Conservation (phyloP, 2,113 vertebrate species). For the Rhineura floridana region DNA sequence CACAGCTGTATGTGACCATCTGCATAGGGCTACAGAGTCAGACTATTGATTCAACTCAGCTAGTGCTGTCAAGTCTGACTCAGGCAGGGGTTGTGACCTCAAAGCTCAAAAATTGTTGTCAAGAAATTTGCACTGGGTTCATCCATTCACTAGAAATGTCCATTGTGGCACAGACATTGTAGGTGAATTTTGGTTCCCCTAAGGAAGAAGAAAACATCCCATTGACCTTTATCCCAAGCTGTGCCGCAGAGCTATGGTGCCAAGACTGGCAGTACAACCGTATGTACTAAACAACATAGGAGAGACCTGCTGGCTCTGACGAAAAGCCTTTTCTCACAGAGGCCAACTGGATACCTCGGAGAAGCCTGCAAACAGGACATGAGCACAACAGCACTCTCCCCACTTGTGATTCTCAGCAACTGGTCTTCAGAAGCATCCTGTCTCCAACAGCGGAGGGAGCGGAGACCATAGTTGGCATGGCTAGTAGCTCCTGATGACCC, state of each 20-base stretch:
- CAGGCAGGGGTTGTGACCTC: neutral
- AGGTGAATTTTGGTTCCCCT: too few relatives aligned
- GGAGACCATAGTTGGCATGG: too few relatives aligned
- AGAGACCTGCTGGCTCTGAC: too few relatives aligned
- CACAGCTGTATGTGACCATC: neutral
- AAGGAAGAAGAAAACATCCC: neutral
- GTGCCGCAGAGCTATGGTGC: neutral
- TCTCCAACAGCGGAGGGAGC: too few relatives aligned
- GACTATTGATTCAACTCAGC: neutral
- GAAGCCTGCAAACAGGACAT: too few relatives aligned
- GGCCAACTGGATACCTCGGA: too few relatives aligned
- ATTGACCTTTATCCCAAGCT: neutral
- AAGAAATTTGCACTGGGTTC: neutral
- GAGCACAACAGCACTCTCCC: too few relatives aligned
- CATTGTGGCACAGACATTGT: neutral
- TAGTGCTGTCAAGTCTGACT: neutral
- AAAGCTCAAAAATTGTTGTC: neutral
- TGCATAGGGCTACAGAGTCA: neutral
- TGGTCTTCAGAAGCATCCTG: too few relatives aligned
- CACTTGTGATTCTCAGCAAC: too few relatives aligned
- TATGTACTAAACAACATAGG: too few relatives aligned
- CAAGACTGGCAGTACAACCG: neutral
- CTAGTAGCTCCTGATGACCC: too few relatives aligned
- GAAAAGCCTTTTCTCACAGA: too few relatives aligned
- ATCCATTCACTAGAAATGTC: neutral